A percentile compares a stretch with the other conserved stretches of the same genome.
Evolutionary conservation across 2,113 vertebrate genomes (phyloP).

Genomic region (Acrocephalus arundinaceus): DNA sequence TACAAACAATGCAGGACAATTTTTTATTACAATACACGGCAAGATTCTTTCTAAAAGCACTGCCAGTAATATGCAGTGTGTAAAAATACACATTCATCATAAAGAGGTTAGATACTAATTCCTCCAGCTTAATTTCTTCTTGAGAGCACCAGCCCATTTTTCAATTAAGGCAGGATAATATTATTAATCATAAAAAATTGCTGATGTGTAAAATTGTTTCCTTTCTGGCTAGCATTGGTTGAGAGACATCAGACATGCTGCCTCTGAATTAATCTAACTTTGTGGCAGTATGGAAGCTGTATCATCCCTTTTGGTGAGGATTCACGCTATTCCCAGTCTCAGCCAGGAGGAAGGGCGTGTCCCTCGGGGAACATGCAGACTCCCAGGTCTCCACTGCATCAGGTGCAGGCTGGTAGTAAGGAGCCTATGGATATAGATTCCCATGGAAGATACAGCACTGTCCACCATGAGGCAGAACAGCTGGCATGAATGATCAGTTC

Average conservation of each 20-base stretch:
- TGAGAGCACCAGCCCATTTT: conserved; percentile 62
- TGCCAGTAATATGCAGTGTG: conserved; percentile 36
- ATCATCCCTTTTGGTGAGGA: not conserved
- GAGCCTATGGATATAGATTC: not conserved
- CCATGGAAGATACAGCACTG: not conserved
- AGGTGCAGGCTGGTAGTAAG: not conserved
- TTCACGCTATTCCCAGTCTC: accelerated
- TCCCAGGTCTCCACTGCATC: accelerated
- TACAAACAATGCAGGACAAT: conserved; percentile 49
- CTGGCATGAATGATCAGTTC: accelerated
- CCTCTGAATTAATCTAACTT: not conserved
- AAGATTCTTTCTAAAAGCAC: conserved; percentile 44
- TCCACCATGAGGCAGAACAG: accelerated
- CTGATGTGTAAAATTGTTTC: conserved; percentile 73
- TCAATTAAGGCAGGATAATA: conserved; percentile 71
- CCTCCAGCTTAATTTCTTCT: conserved; percentile 67
- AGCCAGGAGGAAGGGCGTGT: not conserved
- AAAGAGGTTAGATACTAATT: conserved; percentile 66
- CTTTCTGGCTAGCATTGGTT: conserved; percentile 40
- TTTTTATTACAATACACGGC: conserved; percentile 60
- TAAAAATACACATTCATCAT: conserved; percentile 66
- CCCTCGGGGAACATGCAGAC: accelerated
- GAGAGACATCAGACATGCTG: not conserved
- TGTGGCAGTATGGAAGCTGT: not conserved
- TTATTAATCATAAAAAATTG: conserved; percentile 65